A percentile compares a stretch with the other conserved stretches of the same genome.
These are phyloP conservation scores for Parotia lawesii DNA, from an alignment of 2,113 vertebrate genomes.

Conservation along the genomic window DNA sequence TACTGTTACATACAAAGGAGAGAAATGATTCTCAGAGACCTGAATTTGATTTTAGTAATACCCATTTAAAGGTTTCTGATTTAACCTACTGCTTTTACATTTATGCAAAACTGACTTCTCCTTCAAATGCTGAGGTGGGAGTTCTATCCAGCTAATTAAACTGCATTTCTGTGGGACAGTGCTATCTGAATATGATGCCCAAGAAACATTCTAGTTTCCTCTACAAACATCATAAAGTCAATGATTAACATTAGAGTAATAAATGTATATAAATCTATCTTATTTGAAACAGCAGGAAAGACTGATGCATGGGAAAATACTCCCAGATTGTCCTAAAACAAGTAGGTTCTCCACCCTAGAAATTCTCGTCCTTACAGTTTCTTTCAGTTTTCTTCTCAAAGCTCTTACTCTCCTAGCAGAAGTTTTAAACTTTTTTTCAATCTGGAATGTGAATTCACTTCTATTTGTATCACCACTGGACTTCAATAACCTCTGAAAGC, in stretches of 20 bases:
- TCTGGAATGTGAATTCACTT: not conserved
- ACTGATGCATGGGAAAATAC: not conserved
- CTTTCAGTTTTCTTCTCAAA: not conserved
- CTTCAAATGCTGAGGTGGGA: not conserved
- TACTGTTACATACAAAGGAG: not conserved
- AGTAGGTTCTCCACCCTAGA: not conserved
- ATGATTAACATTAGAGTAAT: not conserved
- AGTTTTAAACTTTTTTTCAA: not conserved
- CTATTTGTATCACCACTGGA: not conserved
- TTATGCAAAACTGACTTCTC: not conserved
- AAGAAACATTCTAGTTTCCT: not conserved
- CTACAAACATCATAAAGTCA: not conserved
- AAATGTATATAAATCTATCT: not conserved
- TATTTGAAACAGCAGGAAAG: not conserved
- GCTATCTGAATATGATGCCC: not conserved
- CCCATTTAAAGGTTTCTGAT: not conserved
- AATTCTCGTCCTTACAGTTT: not conserved
- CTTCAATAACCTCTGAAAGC: not conserved
- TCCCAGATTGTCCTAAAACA: not conserved
- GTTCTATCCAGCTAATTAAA: not conserved
- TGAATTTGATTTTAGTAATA: not conserved
- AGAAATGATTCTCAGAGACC: not conserved
- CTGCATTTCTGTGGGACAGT: rapidly evolving
- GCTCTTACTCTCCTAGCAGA: not conserved
- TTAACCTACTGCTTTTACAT: not conserved